phyloP scores from a whole-genome alignment of 1,140 invertebrate genomes.

The Aradophagus sp. region DNA sequence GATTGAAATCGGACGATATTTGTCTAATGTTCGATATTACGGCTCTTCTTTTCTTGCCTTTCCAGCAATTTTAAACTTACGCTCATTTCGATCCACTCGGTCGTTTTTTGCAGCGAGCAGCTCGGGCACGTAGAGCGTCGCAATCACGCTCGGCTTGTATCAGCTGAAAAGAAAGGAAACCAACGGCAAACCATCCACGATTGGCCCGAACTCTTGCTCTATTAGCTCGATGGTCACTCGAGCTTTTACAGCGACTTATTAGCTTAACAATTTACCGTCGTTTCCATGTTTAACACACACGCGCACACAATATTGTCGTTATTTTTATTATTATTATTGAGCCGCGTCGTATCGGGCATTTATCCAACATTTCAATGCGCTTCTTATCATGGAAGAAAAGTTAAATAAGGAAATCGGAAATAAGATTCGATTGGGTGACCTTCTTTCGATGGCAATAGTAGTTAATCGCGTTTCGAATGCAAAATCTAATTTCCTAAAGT shows the following conservation, averaged over 20 bases:
- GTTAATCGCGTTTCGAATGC: no score
- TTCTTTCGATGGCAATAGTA: no score
- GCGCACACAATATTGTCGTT: background rate
- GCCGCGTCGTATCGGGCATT: no score
- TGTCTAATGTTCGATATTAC: slow-evolving; percentile 52
- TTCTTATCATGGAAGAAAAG: no score
- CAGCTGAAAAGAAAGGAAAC: slow-evolving; percentile 49
- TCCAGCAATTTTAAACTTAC: slow-evolving; percentile 49
- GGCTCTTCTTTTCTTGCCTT: slow-evolving; percentile 37
- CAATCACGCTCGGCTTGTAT: slow-evolving; percentile 53
- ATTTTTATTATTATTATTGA: background rate
- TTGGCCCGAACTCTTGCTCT: slow-evolving; percentile 28
- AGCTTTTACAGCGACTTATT: slow-evolving; percentile 21
- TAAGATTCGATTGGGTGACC: no score
- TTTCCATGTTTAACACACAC: slow-evolving; percentile 3
- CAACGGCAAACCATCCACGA: slow-evolving; percentile 33
- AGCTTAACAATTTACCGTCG: background rate
- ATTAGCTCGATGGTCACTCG: slow-evolving; percentile 22
- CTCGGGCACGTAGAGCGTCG: slow-evolving; percentile 53
- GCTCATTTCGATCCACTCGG: slow-evolving; percentile 52
- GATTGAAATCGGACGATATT: no score
- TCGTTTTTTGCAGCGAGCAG: slow-evolving; percentile 51
- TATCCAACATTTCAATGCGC: no score
- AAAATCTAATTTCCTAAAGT: no score
- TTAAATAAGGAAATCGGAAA: no score